Evolutionary conservation across 2,888 invertebrate species (phyloP).

Genomic region (Rhodophaea formosa): DNA sequence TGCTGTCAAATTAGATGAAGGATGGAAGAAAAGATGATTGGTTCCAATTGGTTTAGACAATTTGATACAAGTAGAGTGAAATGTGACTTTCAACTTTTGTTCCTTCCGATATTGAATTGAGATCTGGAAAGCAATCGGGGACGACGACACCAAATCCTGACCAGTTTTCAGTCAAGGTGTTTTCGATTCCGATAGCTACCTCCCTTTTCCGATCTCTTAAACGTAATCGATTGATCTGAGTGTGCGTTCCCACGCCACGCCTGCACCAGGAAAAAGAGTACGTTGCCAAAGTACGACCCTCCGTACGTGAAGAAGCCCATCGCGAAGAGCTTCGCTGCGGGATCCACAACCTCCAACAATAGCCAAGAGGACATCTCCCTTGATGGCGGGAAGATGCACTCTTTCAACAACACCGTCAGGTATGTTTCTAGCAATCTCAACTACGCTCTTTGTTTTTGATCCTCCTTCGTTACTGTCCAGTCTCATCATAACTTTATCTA

Average conservation of each 20-base stretch:
- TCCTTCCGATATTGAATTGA: constrained; percentile 32
- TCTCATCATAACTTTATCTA: constrained; percentile 21
- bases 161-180: constrained; percentile 41
- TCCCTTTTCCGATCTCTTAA: constrained; percentile 54
- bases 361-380: constrained; percentile 90
- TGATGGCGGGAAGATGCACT: constrained; percentile 91
- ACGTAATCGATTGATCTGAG: constrained; percentile 81
- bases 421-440: constrained; percentile 55
- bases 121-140: constrained; percentile 31
- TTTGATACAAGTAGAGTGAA: background rate
- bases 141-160: constrained; percentile 39
- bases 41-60: background rate
- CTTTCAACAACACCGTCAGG: constrained; percentile 90
- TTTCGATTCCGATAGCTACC: constrained; percentile 47
- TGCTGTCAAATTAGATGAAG: constrained; percentile 44
- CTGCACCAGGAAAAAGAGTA: constrained; percentile 91
- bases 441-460: constrained; percentile 25
- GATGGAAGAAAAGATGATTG: constrained; percentile 26
- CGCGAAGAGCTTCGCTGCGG: constrained; percentile 85
- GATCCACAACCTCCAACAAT: constrained; percentile 85
- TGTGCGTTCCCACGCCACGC: constrained; percentile 80
- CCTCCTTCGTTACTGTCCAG: constrained; percentile 24
- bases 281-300: constrained; percentile 93
- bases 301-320: constrained; percentile 92
- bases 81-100: constrained; percentile 37